phyloP scores from a whole-genome alignment of 2,113 vertebrate species.

The Climacteris rufus region DNA sequence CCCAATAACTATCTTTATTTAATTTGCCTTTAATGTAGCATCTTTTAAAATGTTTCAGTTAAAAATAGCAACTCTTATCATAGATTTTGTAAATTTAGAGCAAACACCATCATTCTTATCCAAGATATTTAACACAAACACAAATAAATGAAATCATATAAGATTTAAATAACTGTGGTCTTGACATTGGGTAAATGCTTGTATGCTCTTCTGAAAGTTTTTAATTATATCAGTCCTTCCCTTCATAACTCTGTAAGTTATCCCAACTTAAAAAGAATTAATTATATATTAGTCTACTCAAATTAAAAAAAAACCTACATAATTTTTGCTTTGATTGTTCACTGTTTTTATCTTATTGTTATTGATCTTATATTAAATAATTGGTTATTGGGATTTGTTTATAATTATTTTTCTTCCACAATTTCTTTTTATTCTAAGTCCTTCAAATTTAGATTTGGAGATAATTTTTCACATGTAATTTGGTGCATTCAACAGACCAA shows the following conservation, averaged over 20 bases:
- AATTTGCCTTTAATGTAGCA: not conserved
- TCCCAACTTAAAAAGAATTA: not conserved
- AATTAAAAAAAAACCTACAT: no score
- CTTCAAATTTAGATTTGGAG: not conserved
- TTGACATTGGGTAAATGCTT: not conserved
- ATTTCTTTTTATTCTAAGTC: slow-evolving; percentile 4
- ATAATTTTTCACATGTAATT: not conserved
- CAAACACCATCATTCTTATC: not conserved
- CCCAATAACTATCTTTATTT: not conserved
- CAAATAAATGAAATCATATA: not conserved
- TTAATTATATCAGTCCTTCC: not conserved
- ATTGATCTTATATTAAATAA: not conserved
- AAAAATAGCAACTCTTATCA: not conserved
- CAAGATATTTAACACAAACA: not conserved
- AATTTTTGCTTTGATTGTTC: not conserved
- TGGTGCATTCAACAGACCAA: not conserved
- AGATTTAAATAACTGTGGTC: not conserved
- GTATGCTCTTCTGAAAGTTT: not conserved
- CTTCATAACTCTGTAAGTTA: not conserved
- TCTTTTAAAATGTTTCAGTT: not conserved
- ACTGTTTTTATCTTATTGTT: not conserved
- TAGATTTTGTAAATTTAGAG: not conserved
- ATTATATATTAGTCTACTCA: not conserved
- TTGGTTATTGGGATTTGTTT: not conserved
- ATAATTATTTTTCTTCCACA: not conserved